These are phyloP conservation scores for Caracal caracal DNA, from an alignment of 2,113 vertebrate genomes.

Conservation along the genomic window DNA sequence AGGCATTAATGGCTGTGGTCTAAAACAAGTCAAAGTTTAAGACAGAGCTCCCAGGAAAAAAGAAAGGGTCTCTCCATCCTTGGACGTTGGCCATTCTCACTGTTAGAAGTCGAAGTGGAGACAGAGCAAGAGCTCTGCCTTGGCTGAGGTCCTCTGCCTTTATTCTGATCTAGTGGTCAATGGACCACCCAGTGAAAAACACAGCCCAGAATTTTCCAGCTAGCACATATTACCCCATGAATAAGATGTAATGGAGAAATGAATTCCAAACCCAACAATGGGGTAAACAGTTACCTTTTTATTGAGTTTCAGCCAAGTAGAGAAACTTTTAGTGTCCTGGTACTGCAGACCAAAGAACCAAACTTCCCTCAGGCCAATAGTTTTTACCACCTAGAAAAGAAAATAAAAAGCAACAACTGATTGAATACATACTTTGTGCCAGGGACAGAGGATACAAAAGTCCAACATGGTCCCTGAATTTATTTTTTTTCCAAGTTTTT, in stretches of 20 bases:
- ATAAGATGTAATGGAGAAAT: not conserved
- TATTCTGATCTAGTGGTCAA: slow-evolving; percentile 35
- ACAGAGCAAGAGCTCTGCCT: not conserved
- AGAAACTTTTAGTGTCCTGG: slow-evolving; percentile 98
- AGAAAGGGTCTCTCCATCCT: not conserved
- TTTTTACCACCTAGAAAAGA: slow-evolving; percentile 95
- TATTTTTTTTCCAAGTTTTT: not conserved
- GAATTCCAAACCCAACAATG: slow-evolving; percentile 17
- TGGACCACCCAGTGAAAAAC: not conserved
- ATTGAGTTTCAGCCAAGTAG: slow-evolving; percentile 98
- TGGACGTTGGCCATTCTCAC: not conserved
- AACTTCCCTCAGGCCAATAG: slow-evolving; percentile 97
- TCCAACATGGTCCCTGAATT: not conserved
- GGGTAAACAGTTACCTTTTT: slow-evolving; percentile 91
- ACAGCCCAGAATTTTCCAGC: not conserved
- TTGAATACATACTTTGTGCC: slow-evolving; percentile 32
- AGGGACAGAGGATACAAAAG: slow-evolving; percentile 37
- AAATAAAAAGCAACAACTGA: slow-evolving; percentile 18
- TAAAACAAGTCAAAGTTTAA: slow-evolving; percentile 34
- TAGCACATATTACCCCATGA: not conserved
- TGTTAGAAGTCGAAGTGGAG: slow-evolving; percentile 31
- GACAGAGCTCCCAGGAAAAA: not conserved
- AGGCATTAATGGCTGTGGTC: not conserved
- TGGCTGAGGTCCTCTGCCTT: not conserved
- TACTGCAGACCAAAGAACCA: slow-evolving; percentile 99